phyloP scores from a whole-genome alignment of 2,797 vertebrate genomes.

The Sebastiscus albofasciatus region DNA sequence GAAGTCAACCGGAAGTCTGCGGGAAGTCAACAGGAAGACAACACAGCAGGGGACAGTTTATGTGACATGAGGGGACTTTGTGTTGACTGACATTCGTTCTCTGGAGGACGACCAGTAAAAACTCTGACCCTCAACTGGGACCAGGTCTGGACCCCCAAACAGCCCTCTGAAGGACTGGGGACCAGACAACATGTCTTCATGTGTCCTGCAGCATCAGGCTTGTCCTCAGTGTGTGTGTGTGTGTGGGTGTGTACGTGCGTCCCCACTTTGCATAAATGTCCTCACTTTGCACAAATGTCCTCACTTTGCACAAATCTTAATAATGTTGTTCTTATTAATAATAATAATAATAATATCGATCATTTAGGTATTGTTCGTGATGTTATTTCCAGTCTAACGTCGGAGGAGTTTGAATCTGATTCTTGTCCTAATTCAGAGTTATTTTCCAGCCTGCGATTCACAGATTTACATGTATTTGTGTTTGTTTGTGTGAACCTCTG shows the following conservation, averaged over 20 bases:
- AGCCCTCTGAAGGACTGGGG: not conserved
- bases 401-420: not conserved
- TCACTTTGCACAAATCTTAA: not conserved
- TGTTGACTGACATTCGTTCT: not conserved
- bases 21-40: too few relatives aligned
- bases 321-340: too few relatives aligned
- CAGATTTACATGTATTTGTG: not conserved
- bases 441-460: not conserved
- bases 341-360: too few relatives aligned
- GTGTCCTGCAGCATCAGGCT: not conserved
- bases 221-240: not conserved
- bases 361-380: not conserved
- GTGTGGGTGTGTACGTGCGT: fast-evolving
- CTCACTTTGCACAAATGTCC: not conserved
- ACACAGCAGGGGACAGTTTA: too few relatives aligned
- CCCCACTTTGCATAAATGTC: not conserved
- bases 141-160: too few relatives aligned
- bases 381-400: not conserved
- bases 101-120: not conserved
- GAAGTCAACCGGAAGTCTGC: too few relatives aligned
- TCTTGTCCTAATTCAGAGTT: not conserved
- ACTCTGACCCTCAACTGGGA: not conserved
- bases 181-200: not conserved
- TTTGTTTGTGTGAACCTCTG: slow-evolving; percentile 11
- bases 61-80: not conserved